Evolutionary conservation across 2,797 vertebrate genomes (phyloP), one percentile per base, ranked within the genome.

Genomic region (Spinus pinus): DNA sequence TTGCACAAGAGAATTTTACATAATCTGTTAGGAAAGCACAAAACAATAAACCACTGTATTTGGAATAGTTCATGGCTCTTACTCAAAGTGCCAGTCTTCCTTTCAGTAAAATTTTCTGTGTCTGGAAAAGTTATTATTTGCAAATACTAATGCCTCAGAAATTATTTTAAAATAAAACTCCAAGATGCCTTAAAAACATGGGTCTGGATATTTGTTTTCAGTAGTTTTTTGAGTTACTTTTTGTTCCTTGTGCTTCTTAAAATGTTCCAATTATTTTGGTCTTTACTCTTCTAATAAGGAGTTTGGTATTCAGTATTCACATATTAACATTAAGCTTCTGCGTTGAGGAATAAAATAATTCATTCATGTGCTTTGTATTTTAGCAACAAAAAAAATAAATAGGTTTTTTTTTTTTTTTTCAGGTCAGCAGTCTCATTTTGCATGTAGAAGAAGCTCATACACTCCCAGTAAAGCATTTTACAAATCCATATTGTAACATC

Each of bases 381-480:
- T 50, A 88, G 41, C 17, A 90, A 67, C 23, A 83, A 83, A 60
- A 51, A 87, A 79, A 3, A 3, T 79, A 56, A 58, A 30, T 78
- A 37, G 8, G 47, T 90, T 75, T 75, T 56, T 66, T 39, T 10
- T 77, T 5, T 77, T 5, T 95, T 72, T 85, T 94, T 70, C 95
- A 99, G 99, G 99, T 99, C 97, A 99, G 99, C 99, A 99, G 99
- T 96, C 98, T 99, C 96, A 98, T 99, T 96, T 98, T 99, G 83
- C 98, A 99, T 93, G 99, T 99, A 91, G 99, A 99, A 98, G 99
- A 99, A 98, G 99, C 99, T 88, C 99, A 99, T 98, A 99, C 99
- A 85, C 99, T 99, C 95, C 99, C 99, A 66, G 98, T 98, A 81
- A 99, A 99, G 74, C 99, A 99, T 98, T 99, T 99, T 97, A 99